Evolutionary conservation across 2,113 vertebrate species (phyloP).

Genomic region (Agelaius phoeniceus): DNA sequence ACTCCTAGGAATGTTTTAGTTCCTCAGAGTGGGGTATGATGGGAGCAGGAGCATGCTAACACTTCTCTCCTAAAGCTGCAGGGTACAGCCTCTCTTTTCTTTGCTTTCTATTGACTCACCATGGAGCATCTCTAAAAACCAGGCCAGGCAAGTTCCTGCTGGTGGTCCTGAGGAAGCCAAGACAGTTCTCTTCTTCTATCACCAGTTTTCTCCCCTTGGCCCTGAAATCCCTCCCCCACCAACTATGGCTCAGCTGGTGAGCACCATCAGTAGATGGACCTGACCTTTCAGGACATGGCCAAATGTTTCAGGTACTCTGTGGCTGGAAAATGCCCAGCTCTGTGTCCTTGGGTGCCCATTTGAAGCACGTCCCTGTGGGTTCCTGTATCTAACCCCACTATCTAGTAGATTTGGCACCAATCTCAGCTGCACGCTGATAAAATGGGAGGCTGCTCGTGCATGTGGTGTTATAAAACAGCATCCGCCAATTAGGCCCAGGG

Average conservation of each 20-base stretch:
- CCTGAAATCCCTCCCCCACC: not conserved
- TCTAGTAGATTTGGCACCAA: accelerated
- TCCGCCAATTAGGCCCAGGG: conserved; percentile 1
- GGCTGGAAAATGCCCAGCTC: not conserved
- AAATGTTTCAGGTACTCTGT: not conserved
- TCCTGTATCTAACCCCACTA: not conserved
- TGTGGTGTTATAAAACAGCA: not conserved
- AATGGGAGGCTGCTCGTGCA: not conserved
- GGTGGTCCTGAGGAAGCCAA: not conserved
- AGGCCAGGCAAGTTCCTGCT: not conserved
- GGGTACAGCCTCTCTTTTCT: not conserved
- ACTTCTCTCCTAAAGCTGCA: not conserved
- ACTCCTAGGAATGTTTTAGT: not conserved
- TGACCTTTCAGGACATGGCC: not conserved
- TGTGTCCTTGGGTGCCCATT: not conserved
- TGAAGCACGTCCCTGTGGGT: accelerated
- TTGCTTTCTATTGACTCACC: not conserved
- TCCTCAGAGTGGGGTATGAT: not conserved
- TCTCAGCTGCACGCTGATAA: not conserved
- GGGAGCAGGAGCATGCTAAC: not conserved
- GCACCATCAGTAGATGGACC: not conserved
- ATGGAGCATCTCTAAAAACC: not conserved
- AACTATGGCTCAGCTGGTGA: not conserved
- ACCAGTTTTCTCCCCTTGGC: not conserved
- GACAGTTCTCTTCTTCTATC: not conserved